A percentile compares a stretch with the other conserved stretches of the same genome.
Evolutionary conservation across 2,888 invertebrate species (phyloP).

Genomic region (Hirtodrosophila histrioides): DNA sequence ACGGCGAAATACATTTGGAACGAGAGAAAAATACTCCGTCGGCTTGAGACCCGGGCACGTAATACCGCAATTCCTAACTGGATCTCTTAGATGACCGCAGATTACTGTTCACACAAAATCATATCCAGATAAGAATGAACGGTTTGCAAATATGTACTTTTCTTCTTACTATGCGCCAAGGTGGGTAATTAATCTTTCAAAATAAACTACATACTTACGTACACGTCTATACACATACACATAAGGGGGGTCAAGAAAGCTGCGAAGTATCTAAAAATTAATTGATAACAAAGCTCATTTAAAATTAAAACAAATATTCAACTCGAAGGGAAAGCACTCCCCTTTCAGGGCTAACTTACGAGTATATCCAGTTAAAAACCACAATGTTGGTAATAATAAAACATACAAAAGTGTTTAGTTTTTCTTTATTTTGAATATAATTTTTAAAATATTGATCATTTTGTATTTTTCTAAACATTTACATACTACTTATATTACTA

Average conservation of each 20-base stretch:
- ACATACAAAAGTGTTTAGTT: no score
- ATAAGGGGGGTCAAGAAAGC: constrained; percentile 6
- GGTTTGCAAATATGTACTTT: constrained; percentile 71
- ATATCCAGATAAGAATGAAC: constrained; percentile 67
- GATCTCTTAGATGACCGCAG: constrained; percentile 70
- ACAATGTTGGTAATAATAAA: no score
- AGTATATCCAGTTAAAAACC: no score
- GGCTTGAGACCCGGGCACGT: constrained; percentile 40
- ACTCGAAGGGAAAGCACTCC: constrained; percentile 1
- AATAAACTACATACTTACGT: constrained; percentile 43
- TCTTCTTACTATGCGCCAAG: constrained; percentile 60
- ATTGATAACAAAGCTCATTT: constrained; percentile 2
- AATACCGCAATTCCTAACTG: constrained; percentile 59
- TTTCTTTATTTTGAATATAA: no score
- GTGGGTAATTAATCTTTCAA: constrained; percentile 60
- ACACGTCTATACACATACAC: constrained; percentile 15
- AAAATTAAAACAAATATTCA: neutral
- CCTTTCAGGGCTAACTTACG: neutral
- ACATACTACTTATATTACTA: neutral
- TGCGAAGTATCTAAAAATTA: constrained; percentile 4
- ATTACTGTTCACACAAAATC: constrained; percentile 69
- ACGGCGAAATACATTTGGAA: constrained; percentile 16
- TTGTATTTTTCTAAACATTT: no score
- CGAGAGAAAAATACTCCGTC: constrained; percentile 8
- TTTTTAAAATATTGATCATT: neutral